Evolutionary conservation across 2,797 vertebrate species (phyloP).

Genomic region (Pampus argenteus): DNA sequence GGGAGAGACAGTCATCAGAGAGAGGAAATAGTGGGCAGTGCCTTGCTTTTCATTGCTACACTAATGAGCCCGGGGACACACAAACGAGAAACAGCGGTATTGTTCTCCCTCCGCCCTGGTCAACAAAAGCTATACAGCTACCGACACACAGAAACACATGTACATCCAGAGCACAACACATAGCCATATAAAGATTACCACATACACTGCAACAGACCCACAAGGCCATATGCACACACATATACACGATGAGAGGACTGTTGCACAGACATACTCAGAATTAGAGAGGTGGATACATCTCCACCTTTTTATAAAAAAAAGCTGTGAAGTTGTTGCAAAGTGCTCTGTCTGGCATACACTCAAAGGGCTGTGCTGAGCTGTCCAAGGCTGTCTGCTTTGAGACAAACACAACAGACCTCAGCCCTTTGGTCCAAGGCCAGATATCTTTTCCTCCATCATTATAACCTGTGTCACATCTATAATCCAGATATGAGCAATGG

Average conservation of each 20-base stretch:
- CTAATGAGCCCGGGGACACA: constrained; percentile 83
- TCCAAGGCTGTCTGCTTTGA: constrained; percentile 52
- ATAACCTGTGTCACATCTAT: constrained; percentile 57
- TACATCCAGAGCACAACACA: constrained; percentile 29
- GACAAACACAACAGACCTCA: constrained; percentile 63
- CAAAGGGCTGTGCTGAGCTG: constrained; percentile 47
- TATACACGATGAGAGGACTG: not conserved
- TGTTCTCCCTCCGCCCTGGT: constrained; percentile 72
- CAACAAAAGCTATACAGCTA: constrained; percentile 66
- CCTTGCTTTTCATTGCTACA: constrained; percentile 78
- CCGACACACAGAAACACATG: constrained; percentile 57
- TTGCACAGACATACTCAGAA: constrained; percentile 8
- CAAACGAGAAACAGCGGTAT: constrained; percentile 80
- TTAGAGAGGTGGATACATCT: constrained; percentile 36
- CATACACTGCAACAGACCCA: constrained; percentile 27
- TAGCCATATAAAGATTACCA: constrained; percentile 32
- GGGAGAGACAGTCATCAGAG: constrained; percentile 58
- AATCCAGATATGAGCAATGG: constrained; percentile 67
- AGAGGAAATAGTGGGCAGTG: constrained; percentile 82
- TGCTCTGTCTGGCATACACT: constrained; percentile 39
- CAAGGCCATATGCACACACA: constrained; percentile 29
- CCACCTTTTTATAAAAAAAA: constrained; percentile 50
- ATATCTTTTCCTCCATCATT: constrained; percentile 57
- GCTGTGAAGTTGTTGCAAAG: constrained; percentile 52
- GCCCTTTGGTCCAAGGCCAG: constrained; percentile 52